Evolutionary conservation across 2,797 vertebrate species (phyloP).

Genomic region (Echiichthys vipera): DNA sequence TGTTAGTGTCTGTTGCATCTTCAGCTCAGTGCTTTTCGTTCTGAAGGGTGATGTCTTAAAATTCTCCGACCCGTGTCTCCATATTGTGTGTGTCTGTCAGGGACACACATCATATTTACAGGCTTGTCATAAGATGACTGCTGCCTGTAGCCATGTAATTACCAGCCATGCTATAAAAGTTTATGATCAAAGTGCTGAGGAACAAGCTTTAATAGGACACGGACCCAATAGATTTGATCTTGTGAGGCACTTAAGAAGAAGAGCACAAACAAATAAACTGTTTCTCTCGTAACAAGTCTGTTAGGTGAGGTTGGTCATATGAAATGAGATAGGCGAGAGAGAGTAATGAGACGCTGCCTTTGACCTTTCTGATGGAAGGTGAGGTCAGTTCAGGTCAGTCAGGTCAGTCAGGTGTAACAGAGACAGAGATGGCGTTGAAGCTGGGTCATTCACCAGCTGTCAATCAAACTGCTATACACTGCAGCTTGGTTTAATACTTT

Average conservation of each 20-base stretch:
- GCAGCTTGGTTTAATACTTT: conserved; percentile 29
- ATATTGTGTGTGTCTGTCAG: conserved; percentile 1
- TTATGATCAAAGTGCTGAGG: conserved; percentile 30
- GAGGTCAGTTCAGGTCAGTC: conserved; percentile 52
- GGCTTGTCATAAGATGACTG: background rate
- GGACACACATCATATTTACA: conserved; percentile 28
- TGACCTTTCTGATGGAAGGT: conserved; percentile 22
- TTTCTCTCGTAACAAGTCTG: conserved; percentile 3
- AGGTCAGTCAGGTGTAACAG: conserved; percentile 51
- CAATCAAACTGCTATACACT: conserved; percentile 39
- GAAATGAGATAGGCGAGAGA: background rate
- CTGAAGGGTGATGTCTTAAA: conserved; percentile 21
- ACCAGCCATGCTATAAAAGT: conserved; percentile 16
- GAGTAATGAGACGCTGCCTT: conserved; percentile 2
- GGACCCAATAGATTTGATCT: background rate
- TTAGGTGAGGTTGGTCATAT: background rate
- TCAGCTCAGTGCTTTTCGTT: conserved; percentile 5
- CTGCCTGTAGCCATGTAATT: conserved; percentile 2
- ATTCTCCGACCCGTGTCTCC: background rate
- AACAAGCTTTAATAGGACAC: conserved; percentile 2
- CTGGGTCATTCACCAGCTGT: conserved; percentile 30
- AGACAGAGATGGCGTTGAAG: conserved; percentile 42
- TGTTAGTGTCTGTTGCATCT: conserved; percentile 34
- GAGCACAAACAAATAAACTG: conserved; percentile 9
- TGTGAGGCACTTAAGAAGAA: background rate